phyloP scores from a whole-genome alignment of 1,140 invertebrate species.

The Solenopsis invicta region DNA sequence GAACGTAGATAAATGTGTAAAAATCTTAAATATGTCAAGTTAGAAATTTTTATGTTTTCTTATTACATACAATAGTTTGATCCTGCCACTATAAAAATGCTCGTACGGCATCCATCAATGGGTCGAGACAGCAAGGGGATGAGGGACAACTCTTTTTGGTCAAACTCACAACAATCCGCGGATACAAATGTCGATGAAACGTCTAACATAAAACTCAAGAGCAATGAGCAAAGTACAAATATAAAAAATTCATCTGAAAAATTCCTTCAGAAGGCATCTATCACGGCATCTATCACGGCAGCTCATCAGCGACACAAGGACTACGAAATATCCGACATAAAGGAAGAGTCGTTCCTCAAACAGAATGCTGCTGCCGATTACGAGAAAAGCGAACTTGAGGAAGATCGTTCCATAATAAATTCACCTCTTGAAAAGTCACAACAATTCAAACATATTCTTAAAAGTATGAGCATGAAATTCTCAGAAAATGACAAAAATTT shows the following conservation, averaged over 20 bases:
- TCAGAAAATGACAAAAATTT: background rate
- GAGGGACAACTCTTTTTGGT: background rate
- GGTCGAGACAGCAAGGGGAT: background rate
- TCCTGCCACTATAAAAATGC: background rate
- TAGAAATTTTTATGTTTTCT: background rate
- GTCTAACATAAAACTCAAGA: background rate
- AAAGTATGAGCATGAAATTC: background rate
- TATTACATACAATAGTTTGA: background rate
- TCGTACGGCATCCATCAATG: background rate
- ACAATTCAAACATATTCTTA: background rate
- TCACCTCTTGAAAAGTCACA: background rate
- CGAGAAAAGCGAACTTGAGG: background rate
- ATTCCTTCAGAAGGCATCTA: background rate
- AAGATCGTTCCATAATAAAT: conserved; percentile 10
- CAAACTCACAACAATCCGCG: background rate
- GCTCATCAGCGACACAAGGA: conserved; percentile 29
- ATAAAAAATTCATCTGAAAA: conserved; percentile 37
- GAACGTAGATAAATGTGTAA: background rate
- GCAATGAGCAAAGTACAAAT: conserved; percentile 23
- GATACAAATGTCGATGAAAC: background rate
- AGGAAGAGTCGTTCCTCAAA: background rate
- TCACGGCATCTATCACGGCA: too few relatives aligned
- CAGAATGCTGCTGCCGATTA: background rate
- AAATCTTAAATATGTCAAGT: background rate
- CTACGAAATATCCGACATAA: background rate